phyloP scores from a whole-genome alignment of 2,888 invertebrate genomes.

The Phragmatobia fuliginosa region DNA sequence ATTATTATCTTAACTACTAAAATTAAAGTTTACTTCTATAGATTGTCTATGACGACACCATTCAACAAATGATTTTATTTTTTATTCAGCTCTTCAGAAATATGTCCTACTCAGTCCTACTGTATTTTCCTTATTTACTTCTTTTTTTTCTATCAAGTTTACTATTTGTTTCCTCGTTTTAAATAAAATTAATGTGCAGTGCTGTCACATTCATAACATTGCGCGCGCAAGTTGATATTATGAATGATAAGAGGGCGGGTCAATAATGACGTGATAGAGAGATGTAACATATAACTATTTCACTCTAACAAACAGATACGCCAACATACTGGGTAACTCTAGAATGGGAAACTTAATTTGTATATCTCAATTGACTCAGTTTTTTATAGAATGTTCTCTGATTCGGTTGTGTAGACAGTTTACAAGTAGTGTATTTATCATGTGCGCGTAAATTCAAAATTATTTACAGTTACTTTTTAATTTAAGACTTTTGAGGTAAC shows the following conservation, averaged over 20 bases:
- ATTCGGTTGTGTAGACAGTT: constrained; percentile 61
- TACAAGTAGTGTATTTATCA: constrained; percentile 57
- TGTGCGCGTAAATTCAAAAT: constrained; percentile 62
- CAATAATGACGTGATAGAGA: constrained; percentile 69
- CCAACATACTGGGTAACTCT: constrained; percentile 35
- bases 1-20: neutral
- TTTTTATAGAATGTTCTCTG: constrained; percentile 62
- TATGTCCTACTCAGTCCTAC: too few species aligned
- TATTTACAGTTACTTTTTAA: neutral
- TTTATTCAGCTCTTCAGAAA: neutral
- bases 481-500: constrained; percentile 7
- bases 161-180: neutral
- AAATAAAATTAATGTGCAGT: neutral
- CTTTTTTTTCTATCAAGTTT: neutral
- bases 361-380: constrained; percentile 61
- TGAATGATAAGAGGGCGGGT: constrained; percentile 68
- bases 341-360: constrained; percentile 1
- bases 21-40: neutral
- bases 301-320: constrained; percentile 39
- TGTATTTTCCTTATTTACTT: neutral
- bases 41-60: constrained; percentile 3
- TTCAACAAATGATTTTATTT: too few species aligned
- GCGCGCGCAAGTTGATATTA: constrained; percentile 66
- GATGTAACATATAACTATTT: constrained; percentile 61
- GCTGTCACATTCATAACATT: constrained; percentile 2